Evolutionary conservation across 1,140 invertebrate species (phyloP).

Genomic region (Babylonia areolata): DNA sequence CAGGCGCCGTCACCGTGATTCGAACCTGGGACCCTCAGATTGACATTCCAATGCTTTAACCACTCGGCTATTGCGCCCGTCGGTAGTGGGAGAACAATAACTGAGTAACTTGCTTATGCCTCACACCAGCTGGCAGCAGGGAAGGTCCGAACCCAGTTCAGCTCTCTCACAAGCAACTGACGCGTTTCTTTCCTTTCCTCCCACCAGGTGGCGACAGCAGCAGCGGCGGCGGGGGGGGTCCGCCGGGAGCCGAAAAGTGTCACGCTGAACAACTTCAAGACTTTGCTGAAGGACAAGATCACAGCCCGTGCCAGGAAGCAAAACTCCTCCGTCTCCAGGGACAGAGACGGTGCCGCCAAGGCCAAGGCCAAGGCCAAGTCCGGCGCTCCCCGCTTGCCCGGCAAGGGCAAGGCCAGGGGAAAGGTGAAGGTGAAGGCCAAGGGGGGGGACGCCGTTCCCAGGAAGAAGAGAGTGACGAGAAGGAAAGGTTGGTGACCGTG

Average conservation of each 20-base stretch:
- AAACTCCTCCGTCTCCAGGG: not conserved
- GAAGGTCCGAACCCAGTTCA: too few relatives aligned
- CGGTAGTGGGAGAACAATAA: too few relatives aligned
- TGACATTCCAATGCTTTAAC: too few relatives aligned
- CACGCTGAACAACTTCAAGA: not conserved
- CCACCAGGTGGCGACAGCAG: not conserved
- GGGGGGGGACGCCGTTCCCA: not conserved
- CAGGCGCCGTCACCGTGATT: too few relatives aligned
- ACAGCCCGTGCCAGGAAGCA: not conserved
- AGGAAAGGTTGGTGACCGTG: not conserved
- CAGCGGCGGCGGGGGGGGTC: not conserved
- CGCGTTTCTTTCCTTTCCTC: not conserved
- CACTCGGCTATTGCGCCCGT: too few relatives aligned
- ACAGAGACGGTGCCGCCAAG: too few relatives aligned
- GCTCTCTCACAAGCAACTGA: too few relatives aligned
- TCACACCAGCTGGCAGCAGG: too few relatives aligned
- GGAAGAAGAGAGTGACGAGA: not conserved
- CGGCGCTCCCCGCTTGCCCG: not conserved
- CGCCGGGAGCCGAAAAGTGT: not conserved
- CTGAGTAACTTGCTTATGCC: too few relatives aligned
- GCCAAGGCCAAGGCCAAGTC: too few relatives aligned
- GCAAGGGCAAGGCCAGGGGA: not conserved
- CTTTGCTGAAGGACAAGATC: not conserved
- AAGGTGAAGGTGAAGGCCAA: not conserved
- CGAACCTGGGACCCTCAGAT: too few relatives aligned